phyloP scores from a whole-genome alignment of 2,888 invertebrate genomes.

The Monochamus alternatus region DNA sequence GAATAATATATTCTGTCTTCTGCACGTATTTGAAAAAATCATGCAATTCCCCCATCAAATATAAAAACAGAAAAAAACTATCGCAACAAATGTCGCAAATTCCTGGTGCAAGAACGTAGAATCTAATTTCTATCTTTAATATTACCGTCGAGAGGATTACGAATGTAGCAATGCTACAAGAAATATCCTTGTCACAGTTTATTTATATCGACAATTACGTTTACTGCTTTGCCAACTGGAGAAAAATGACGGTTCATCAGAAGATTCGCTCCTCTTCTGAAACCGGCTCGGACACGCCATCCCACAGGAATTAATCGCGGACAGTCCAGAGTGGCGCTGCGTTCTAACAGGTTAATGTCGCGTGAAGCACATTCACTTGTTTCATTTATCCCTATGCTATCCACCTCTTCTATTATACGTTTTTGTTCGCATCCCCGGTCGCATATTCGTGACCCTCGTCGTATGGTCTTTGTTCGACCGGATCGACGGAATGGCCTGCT shows the following conservation, averaged over 20 bases:
- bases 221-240: neutral
- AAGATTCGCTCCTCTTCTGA: constrained; percentile 63
- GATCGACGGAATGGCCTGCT: constrained; percentile 9
- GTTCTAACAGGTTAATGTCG: constrained; percentile 70
- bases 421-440: constrained; percentile 44
- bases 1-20: too few species aligned
- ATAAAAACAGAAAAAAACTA: too few species aligned
- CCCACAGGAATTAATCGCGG: constrained; percentile 65
- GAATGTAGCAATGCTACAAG: too few species aligned
- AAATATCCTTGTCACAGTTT: too few species aligned
- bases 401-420: constrained; percentile 50
- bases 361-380: constrained; percentile 68
- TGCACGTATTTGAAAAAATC: too few species aligned
- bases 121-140: too few species aligned
- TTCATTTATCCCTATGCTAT: constrained; percentile 65
- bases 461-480: constrained; percentile 29
- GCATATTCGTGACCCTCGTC: constrained; percentile 30
- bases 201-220: too few species aligned
- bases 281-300: constrained; percentile 57
- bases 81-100: too few species aligned
- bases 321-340: constrained; percentile 62
- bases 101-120: too few species aligned
- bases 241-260: constrained; percentile 34
- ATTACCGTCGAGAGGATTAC: too few species aligned
- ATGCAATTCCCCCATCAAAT: too few species aligned